Evolutionary conservation across 2,113 vertebrate genomes (phyloP).

Genomic region (Notothenia coriiceps): DNA sequence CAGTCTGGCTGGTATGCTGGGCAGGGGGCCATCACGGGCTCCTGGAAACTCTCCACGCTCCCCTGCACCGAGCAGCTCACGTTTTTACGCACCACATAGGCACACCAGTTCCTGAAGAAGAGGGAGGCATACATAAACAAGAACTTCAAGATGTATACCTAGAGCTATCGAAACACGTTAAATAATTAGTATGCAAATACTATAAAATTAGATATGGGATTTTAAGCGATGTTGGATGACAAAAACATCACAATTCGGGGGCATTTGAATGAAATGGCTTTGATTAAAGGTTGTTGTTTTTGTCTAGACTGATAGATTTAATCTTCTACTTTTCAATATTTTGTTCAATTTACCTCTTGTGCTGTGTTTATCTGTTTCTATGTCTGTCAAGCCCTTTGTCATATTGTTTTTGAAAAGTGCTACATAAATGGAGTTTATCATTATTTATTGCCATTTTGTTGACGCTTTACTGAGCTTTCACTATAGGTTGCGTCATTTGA

Average conservation of each 20-base stretch:
- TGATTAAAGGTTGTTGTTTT: no score
- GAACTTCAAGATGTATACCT: background rate
- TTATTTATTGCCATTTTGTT: no score
- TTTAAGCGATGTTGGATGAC: background rate
- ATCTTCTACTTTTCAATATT: no score
- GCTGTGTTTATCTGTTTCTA: no score
- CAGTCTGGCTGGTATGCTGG: slow-evolving; percentile 90
- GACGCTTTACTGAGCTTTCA: background rate
- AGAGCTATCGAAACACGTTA: background rate
- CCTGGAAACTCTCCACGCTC: slow-evolving; percentile 90
- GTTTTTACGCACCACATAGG: slow-evolving; percentile 94
- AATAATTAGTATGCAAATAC: background rate
- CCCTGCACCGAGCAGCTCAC: slow-evolving; percentile 95
- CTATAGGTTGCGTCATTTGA: background rate
- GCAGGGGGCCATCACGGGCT: slow-evolving; percentile 90
- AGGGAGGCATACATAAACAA: slow-evolving; percentile 24
- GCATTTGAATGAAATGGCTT: no score
- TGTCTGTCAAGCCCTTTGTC: no score
- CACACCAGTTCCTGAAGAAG: slow-evolving; percentile 94
- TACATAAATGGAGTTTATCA: no score
- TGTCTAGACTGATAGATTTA: no score
- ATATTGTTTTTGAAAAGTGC: no score
- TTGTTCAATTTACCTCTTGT: no score
- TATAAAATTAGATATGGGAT: background rate
- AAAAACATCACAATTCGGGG: slow-evolving; percentile 13